These are phyloP conservation scores for Helostoma temminkii DNA, from an alignment of 2,797 vertebrate species.

Conservation along the genomic window DNA sequence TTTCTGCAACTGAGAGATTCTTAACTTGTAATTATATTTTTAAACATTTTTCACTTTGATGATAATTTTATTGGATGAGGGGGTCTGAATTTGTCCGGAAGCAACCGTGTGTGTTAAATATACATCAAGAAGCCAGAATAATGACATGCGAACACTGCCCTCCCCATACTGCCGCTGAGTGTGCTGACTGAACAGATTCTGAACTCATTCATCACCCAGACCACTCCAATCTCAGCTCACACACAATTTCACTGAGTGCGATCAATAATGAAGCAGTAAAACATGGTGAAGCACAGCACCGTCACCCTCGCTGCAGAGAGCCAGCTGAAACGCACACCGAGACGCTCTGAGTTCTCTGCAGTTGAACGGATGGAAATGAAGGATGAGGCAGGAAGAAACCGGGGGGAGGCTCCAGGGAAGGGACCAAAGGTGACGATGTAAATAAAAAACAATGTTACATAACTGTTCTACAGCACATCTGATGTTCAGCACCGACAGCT, in stretches of 20 bases:
- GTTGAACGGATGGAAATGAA: constrained; percentile 24
- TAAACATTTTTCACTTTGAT: too few relatives aligned
- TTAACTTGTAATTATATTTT: too few relatives aligned
- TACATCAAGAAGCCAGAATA: not conserved
- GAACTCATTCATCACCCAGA: constrained; percentile 39
- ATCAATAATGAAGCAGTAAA: constrained; percentile 59
- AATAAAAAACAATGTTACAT: constrained; percentile 21
- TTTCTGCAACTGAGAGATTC: too few relatives aligned
- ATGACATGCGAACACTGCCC: constrained; percentile 21
- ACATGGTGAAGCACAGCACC: constrained; percentile 61
- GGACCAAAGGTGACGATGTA: not conserved
- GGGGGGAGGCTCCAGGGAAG: not conserved
- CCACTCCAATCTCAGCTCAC: constrained; percentile 5
- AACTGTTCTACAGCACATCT: constrained; percentile 20
- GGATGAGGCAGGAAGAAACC: not conserved
- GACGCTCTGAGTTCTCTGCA: not conserved
- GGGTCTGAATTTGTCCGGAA: too few relatives aligned
- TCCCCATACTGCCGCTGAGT: not conserved
- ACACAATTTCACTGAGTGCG: not conserved
- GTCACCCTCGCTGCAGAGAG: constrained; percentile 9
- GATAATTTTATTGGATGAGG: too few relatives aligned
- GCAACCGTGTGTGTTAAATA: not conserved
- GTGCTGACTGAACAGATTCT: constrained; percentile 61
- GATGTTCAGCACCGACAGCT: constrained; percentile 28
- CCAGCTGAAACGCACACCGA: constrained; percentile 6